Percentiles rank a stretch among this genome's conserved stretches.
Conservation (phyloP, 1,140 invertebrate genomes). For the Acromyrmex charruanus region DNA sequence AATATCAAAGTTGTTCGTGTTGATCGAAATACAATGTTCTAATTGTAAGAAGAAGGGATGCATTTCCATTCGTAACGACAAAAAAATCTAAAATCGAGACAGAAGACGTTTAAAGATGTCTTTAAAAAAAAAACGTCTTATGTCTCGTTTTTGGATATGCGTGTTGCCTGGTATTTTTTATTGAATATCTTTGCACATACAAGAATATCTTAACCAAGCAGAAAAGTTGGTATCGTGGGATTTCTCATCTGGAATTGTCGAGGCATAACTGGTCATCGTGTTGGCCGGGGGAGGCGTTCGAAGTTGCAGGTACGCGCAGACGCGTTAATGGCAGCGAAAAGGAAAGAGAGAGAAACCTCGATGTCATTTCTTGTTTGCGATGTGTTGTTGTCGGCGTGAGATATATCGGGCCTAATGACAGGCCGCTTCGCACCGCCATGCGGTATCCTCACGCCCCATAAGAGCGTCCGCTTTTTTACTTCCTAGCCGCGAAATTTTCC, state of each 20-base stretch:
- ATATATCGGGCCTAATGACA: conserved; percentile 79
- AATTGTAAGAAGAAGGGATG: no score
- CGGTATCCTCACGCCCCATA: conserved; percentile 57
- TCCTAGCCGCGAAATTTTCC: conserved; percentile 52
- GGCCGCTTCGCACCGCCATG: conserved; percentile 61
- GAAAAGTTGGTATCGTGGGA: conserved; percentile 61
- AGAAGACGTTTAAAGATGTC: no score
- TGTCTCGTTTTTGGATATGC: no score
- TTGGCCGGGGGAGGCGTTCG: conserved; percentile 67
- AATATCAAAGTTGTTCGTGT: background rate
- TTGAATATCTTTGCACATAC: background rate
- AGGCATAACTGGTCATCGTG: conserved; percentile 56
- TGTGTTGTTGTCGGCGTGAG: conserved; percentile 72
- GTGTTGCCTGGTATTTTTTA: background rate
- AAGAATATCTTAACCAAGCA: background rate
- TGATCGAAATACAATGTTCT: background rate
- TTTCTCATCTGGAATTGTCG: conserved; percentile 71
- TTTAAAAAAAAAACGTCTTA: no score
- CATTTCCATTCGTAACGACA: background rate
- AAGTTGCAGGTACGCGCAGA: conserved; percentile 74
- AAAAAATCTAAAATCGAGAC: no score
- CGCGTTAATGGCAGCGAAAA: conserved; percentile 76
- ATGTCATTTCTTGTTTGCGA: conserved; percentile 79
- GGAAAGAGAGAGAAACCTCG: conserved; percentile 52
- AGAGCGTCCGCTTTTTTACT: conserved; percentile 8